A percentile compares a stretch with the other conserved stretches of the same genome.
phyloP scores from a whole-genome alignment of 1,140 invertebrate species.

The Diprion similis region DNA sequence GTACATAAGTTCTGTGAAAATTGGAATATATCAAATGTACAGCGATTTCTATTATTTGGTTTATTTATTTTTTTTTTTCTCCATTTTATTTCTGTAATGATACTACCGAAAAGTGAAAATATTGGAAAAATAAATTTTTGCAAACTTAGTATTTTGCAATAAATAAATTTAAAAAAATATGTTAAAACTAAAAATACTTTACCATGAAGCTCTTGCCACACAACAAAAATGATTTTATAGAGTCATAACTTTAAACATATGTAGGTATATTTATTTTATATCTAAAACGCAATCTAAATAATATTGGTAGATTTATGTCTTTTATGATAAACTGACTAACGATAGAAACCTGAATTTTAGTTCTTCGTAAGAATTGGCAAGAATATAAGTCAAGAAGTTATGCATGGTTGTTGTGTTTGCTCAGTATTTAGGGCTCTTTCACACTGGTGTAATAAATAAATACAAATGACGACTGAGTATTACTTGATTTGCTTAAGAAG shows the following conservation, averaged over 20 bases:
- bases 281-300: not conserved
- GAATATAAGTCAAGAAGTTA: not conserved
- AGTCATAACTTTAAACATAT: not conserved
- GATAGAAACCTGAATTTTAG: too few relatives aligned
- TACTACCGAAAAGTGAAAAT: too few relatives aligned
- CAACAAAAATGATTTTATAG: not conserved
- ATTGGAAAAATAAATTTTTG: too few relatives aligned
- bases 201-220: too few relatives aligned
- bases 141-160: too few relatives aligned
- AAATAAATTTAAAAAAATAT: too few relatives aligned
- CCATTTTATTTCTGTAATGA: too few relatives aligned
- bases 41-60: too few relatives aligned
- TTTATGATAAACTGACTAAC: too few relatives aligned
- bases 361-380: not conserved
- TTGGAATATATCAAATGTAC: too few relatives aligned
- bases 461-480: slow-evolving; percentile 14
- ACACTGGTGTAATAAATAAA: not conserved
- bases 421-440: slow-evolving; percentile 5
- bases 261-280: slow-evolving; percentile 5
- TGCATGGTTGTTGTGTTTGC: slow-evolving; percentile 1
- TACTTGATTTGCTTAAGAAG: not conserved
- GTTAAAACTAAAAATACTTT: too few relatives aligned
- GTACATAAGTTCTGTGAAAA: not conserved
- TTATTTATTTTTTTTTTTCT: too few relatives aligned
- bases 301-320: not conserved